Percentiles rank a stretch among this genome's conserved stretches.
Evolutionary conservation across 2,888 invertebrate species (phyloP).

Genomic region (Chirona hameri): DNA sequence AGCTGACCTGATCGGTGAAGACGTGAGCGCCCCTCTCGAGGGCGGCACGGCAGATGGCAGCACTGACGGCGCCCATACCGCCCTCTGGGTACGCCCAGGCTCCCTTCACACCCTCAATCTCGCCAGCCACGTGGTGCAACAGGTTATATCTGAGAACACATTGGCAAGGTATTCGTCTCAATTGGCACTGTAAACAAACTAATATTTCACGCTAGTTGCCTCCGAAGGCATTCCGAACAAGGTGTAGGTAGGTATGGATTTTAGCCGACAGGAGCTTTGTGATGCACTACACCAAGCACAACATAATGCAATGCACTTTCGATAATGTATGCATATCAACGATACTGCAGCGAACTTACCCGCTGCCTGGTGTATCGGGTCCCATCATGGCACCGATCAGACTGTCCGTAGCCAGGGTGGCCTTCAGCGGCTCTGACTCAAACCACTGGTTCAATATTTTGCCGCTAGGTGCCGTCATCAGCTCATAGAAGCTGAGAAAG

Average conservation of each 20-base stretch:
- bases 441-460: slow-evolving; percentile 55
- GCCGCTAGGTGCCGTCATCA: slow-evolving; percentile 53
- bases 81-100: slow-evolving; percentile 58
- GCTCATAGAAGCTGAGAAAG: slow-evolving; percentile 48
- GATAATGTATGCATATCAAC: too few relatives aligned
- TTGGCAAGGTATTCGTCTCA: too few relatives aligned
- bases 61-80: slow-evolving; percentile 53
- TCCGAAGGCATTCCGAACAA: too few relatives aligned
- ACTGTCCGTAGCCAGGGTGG: slow-evolving; percentile 57
- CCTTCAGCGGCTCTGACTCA: slow-evolving; percentile 56
- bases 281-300: too few relatives aligned
- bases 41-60: slow-evolving; percentile 48
- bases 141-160: slow-evolving; percentile 51
- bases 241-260: too few relatives aligned
- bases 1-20: slow-evolving; percentile 45
- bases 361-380: slow-evolving; percentile 52
- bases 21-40: slow-evolving; percentile 47
- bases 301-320: too few relatives aligned
- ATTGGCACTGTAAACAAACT: too few relatives aligned
- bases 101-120: slow-evolving; percentile 53
- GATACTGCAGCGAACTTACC: slow-evolving; percentile 44
- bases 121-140: slow-evolving; percentile 58
- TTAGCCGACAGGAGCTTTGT: too few relatives aligned
- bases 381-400: slow-evolving; percentile 55
- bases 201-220: too few relatives aligned